Conservation (phyloP, 2,888 invertebrate species). For the Drosophila mettleri region DNA sequence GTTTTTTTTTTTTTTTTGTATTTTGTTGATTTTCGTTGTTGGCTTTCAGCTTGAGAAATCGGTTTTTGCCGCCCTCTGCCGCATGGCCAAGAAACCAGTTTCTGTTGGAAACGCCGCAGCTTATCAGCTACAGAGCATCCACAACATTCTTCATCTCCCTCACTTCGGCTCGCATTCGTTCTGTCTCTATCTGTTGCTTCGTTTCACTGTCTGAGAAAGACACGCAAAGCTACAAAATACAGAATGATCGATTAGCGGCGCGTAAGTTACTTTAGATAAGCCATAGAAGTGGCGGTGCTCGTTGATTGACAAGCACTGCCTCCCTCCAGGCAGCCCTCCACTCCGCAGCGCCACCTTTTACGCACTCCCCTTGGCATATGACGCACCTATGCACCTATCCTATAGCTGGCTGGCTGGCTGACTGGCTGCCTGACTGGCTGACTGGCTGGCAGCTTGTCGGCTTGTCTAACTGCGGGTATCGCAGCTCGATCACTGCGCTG, state of each 20-base stretch:
- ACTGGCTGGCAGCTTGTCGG: constrained; percentile 3
- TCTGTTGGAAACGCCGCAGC: constrained; percentile 28
- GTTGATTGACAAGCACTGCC: constrained; percentile 59
- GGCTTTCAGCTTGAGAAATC: constrained; percentile 51
- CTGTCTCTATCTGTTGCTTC: neutral
- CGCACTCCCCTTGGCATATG: constrained; percentile 20
- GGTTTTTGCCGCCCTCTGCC: constrained; percentile 34
- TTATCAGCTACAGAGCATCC: constrained; percentile 56
- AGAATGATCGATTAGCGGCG: constrained; percentile 65
- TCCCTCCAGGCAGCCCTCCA: neutral
- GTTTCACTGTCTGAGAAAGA: constrained; percentile 10
- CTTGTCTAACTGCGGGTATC: constrained; percentile 28
- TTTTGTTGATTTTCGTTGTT: constrained; percentile 8
- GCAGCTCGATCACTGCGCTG: constrained; percentile 26
- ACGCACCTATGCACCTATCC: constrained; percentile 46
- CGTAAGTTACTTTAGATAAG: constrained; percentile 64
- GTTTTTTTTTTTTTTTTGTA: too few species aligned
- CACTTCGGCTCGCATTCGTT: constrained; percentile 3
- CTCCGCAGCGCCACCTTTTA: neutral
- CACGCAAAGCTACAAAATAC: constrained; percentile 32
- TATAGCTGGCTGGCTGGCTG: neutral
- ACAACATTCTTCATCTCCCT: constrained; percentile 30
- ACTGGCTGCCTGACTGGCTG: constrained; percentile 14
- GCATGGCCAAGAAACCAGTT: constrained; percentile 45
- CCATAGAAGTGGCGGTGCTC: constrained; percentile 64